Evolutionary conservation across 2,888 invertebrate species (phyloP).

Genomic region (Bedellia somnulentella): DNA sequence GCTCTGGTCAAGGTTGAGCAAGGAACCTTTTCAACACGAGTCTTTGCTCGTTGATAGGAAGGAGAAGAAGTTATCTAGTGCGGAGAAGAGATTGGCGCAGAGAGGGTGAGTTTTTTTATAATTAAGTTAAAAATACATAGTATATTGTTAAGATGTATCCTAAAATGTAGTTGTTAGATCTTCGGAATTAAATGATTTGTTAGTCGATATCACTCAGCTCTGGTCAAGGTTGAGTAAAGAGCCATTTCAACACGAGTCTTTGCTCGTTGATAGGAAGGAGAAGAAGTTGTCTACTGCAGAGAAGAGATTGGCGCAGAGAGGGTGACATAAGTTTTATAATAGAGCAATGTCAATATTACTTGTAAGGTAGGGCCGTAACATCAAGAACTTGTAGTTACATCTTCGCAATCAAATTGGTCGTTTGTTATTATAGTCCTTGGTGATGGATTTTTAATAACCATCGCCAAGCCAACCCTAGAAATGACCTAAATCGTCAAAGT

Average conservation of each 20-base stretch:
- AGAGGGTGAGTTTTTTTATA: conserved; percentile 52
- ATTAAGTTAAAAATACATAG: not conserved
- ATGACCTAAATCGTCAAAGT: too few relatives aligned
- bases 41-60: conserved; percentile 91
- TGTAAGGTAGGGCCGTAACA: too few relatives aligned
- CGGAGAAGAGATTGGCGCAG: conserved; percentile 91
- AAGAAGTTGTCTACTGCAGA: conserved; percentile 92
- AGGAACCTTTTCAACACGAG: conserved; percentile 94
- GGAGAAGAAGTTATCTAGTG: conserved; percentile 90
- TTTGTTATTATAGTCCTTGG: too few relatives aligned
- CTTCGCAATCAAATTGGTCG: too few relatives aligned
- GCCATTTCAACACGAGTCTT: conserved; percentile 94
- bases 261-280: conserved; percentile 92
- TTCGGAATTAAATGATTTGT: too few relatives aligned
- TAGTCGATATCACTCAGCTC: conserved; percentile 64
- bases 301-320: conserved; percentile 87
- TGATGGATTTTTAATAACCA: too few relatives aligned
- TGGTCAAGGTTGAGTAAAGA: conserved; percentile 71
- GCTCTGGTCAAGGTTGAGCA: conserved; percentile 67
- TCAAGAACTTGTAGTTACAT: too few relatives aligned
- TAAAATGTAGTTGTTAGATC: too few relatives aligned
- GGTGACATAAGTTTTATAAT: too few relatives aligned
- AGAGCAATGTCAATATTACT: too few relatives aligned
- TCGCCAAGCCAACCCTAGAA: too few relatives aligned
- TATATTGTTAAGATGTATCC: too few relatives aligned